These are phyloP conservation scores for Phyllotreta striolata DNA, from an alignment of 2,888 invertebrate genomes.

Conservation along the genomic window DNA sequence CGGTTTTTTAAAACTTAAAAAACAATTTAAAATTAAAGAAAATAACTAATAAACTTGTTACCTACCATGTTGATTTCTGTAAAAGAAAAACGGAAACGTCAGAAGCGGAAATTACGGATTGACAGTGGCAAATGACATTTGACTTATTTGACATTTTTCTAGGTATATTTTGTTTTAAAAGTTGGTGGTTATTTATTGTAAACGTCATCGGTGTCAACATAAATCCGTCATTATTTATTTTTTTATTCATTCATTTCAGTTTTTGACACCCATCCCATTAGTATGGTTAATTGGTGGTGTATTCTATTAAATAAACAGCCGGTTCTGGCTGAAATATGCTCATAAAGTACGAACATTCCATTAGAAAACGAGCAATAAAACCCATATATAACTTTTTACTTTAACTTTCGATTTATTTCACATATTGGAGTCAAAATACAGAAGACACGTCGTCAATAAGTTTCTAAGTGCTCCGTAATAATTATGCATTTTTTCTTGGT, in stretches of 20 bases:
- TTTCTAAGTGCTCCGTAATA: slow-evolving; percentile 18
- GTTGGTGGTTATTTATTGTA: too few relatives aligned
- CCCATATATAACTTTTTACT: neutral
- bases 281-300: slow-evolving; percentile 12
- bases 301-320: slow-evolving; percentile 37
- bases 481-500: neutral
- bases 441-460: slow-evolving; percentile 27
- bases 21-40: slow-evolving; percentile 22
- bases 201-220: too few relatives aligned
- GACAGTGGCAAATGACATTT: slow-evolving; percentile 25
- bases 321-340: slow-evolving; percentile 40
- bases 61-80: slow-evolving; percentile 60
- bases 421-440: slow-evolving; percentile 6
- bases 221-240: too few relatives aligned
- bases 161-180: neutral
- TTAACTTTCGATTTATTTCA: neutral
- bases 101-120: slow-evolving; percentile 30
- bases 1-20: neutral
- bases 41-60: slow-evolving; percentile 38
- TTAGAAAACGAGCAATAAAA: neutral
- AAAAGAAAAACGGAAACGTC: slow-evolving; percentile 48
- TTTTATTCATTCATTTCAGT: too few relatives aligned
- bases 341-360: neutral
- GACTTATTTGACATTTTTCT: slow-evolving; percentile 4
- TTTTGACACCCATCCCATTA: neutral